Evolutionary conservation across 2,797 vertebrate genomes (phyloP).

Genomic region (Coccyzus lansbergi): DNA sequence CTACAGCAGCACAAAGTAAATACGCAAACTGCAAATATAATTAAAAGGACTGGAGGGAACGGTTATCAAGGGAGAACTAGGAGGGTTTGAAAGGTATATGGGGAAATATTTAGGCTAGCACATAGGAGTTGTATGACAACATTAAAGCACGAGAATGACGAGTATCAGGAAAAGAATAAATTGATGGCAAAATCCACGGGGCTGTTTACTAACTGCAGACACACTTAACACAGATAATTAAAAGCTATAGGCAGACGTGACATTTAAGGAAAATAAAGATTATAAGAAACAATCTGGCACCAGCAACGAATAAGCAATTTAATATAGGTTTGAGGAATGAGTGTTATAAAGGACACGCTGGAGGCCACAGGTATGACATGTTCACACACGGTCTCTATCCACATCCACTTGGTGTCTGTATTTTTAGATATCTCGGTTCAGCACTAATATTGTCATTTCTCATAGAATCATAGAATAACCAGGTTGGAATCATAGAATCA

Average conservation of each 20-base stretch:
- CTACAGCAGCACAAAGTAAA: background rate
- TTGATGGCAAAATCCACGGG: background rate
- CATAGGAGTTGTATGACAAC: conserved; percentile 2
- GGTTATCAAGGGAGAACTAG: background rate
- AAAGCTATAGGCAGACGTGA: background rate
- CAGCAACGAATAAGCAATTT: background rate
- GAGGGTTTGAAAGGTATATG: conserved; percentile 14
- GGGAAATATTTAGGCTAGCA: conserved; percentile 51
- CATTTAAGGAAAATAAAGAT: background rate
- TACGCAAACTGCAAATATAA: background rate
- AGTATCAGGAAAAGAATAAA: background rate
- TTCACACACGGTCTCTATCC: too few relatives aligned
- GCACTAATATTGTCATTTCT: background rate
- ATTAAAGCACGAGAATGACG: background rate
- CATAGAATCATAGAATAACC: too few relatives aligned
- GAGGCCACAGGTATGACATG: fast-evolving
- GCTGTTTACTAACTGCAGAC: background rate
- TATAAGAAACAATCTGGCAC: background rate
- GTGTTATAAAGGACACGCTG: background rate
- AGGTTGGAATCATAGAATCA: too few relatives aligned
- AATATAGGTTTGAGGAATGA: background rate
- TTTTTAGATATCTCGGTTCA: background rate
- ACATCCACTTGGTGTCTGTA: background rate
- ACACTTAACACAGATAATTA: background rate
- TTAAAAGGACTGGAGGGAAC: background rate